Evolutionary conservation across 1,140 invertebrate species (phyloP), one percentile per base, ranked within the genome.

Genomic region (Apocrypta bakeri): DNA sequence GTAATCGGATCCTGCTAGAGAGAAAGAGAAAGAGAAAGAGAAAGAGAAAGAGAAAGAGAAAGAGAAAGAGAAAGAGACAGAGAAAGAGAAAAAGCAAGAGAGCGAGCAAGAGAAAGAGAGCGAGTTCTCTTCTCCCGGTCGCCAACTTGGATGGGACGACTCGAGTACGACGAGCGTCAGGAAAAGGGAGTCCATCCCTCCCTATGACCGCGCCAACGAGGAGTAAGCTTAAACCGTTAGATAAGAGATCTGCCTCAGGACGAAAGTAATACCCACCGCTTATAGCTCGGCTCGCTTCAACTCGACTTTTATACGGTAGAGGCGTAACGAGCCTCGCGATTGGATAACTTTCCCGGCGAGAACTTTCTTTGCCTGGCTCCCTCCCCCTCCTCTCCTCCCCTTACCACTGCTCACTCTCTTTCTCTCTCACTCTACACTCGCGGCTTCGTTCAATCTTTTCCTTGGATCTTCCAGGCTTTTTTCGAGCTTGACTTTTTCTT

Each of bases 151-250:
- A 83, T 83, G 71, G 83, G 83, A 82, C 83, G 85, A 84, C 74
- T 68, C 82, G 77, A 56, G 37, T 72, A 61, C 68, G 61, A 75
- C 61, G 61, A 75, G 31, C 33, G 33, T 71, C 63, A 61, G 25
- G 31, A 56, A 79, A 72, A 76, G 17, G 14, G 71, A 63, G 24
- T 81, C 68, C 42, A 37, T 84, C 83, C 84, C 42, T 68, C 77
- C 79, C 29, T 48, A 37, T 79, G 9, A 40, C 42, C 40, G 69
- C 48, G 72, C 25, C 48, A 77, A 83, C 84, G 86, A 87, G 83
- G 85, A 88, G 88, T 87, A 87, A 91, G 90, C 90, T 92, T 92
- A 92, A 92, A 92, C 90, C 89, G 90, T 92, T 91, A 91, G 91
- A 92, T 92, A 92, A 83, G 88, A 91, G 91, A 92, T 92, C 91